phyloP scores from a whole-genome alignment of 2,113 vertebrate species.

The Sporophila hypoxantha region DNA sequence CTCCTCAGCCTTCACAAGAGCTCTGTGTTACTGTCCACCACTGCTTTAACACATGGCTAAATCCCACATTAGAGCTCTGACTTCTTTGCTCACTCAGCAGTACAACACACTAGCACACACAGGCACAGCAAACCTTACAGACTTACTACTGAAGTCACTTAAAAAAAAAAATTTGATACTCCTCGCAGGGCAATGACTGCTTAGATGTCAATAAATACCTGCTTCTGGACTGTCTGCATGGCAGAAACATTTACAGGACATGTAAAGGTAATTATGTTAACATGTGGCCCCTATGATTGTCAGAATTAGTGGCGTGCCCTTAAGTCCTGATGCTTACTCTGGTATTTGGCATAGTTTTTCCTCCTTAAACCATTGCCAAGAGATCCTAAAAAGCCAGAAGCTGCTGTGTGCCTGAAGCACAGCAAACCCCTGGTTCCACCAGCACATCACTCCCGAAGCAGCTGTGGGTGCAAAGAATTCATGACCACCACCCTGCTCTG shows the following conservation, averaged over 20 bases:
- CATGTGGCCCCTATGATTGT: not conserved
- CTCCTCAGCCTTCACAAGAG: not conserved
- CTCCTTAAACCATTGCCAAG: not conserved
- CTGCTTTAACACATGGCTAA: not conserved
- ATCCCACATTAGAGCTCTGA: not conserved
- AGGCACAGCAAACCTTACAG: not conserved
- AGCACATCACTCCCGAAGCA: not conserved
- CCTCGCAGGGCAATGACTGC: not conserved
- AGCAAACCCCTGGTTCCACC: not conserved
- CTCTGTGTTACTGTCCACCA: not conserved
- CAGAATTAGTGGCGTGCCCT: not conserved
- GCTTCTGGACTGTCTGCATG: not conserved
- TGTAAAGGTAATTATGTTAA: not conserved
- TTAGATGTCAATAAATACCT: not conserved
- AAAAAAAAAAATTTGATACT: not conserved
- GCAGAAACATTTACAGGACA: not conserved
- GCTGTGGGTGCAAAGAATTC: not conserved
- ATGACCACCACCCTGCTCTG: not conserved
- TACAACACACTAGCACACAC: rapidly evolving
- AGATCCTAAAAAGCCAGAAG: not conserved
- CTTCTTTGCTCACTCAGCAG: not conserved
- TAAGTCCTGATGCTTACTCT: not conserved
- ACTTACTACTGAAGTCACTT: not conserved
- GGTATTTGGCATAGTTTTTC: not conserved
- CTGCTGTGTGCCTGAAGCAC: not conserved